These are phyloP conservation scores for Leptopilina myrica DNA, from an alignment of 2,888 invertebrate genomes.

Conservation along the genomic window DNA sequence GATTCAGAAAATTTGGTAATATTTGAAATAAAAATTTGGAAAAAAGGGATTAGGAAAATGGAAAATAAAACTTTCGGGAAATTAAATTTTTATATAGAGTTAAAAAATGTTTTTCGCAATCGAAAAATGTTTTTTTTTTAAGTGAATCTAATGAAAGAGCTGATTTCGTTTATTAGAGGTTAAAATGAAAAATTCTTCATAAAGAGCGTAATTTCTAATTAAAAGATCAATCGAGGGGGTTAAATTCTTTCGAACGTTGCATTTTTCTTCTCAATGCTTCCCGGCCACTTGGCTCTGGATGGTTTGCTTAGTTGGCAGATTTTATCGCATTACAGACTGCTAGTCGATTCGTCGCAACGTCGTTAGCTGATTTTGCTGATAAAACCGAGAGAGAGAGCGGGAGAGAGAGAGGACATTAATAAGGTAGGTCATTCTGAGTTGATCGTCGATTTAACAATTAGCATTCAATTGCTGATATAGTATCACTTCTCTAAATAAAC, in stretches of 20 bases:
- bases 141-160: neutral
- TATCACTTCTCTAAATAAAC: no score
- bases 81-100: no score
- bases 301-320: conserved; percentile 56
- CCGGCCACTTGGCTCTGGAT: conserved; percentile 43
- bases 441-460: conserved; percentile 28
- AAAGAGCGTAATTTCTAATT: neutral
- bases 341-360: conserved; percentile 54
- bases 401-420: conserved; percentile 37
- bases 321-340: conserved; percentile 56
- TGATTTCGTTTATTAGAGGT: neutral
- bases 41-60: no score
- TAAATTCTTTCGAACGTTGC: conserved; percentile 35
- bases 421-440: neutral
- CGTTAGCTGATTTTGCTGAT: conserved; percentile 56
- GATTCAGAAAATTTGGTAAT: no score
- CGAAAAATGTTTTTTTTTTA: neutral
- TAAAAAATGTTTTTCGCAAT: no score
- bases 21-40: no score
- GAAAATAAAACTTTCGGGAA: no score
- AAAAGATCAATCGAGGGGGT: neutral
- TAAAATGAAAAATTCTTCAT: neutral
- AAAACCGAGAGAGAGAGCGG: conserved; percentile 43
- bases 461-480: neutral
- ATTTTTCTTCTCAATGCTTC: conserved; percentile 40